Base-by-base conservation (phyloP, 2,888 invertebrate genomes). In the Timema podura region DNA sequence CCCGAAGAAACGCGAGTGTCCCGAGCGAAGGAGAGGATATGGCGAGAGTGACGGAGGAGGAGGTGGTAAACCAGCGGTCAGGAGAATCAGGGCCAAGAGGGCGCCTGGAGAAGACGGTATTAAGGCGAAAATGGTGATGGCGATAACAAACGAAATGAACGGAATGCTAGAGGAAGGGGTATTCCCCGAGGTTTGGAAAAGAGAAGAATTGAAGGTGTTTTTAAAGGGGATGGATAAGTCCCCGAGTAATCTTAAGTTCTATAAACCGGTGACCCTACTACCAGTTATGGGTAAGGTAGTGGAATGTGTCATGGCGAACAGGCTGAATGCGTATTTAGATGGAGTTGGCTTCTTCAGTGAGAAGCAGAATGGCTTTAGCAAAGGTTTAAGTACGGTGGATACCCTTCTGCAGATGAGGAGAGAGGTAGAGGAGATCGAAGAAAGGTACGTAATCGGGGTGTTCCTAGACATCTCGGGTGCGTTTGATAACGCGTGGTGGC, bases 401-500 rank as follows among this genome's bases (percentile, higher is more conserved):
- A n/a, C n/a, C n/a, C n/a, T n/a, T n/a, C n/a, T n/a, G n/a, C n/a
- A n/a, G n/a, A n/a, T n/a, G n/a, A n/a, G n/a, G n/a, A n/a, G n/a
- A n/a, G n/a, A n/a, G n/a, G n/a, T n/a, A n/a, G n/a, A n/a, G n/a
- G n/a, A n/a, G n/a, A n/a, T n/a, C n/a, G n/a, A n/a, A n/a, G n/a
- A n/a, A n/a, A n/a, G n/a, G n/a, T 64, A 64, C 44, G 64, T 64
- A 5, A 2, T 64, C n/a, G 64, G 44, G 6, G 44, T 30, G 44
- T 64, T 64, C 44, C 13, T 64, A 44, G 64, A 64, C 15, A 64
- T 64, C 7, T 13, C 13, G 6, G 64, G 64, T 6, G 64, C 7
- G 13, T 64, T 64, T 16, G 64, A n/a, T 10, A 64, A 64, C 30
- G 7, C 45, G 6, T 8, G 64, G 64, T 46, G 64, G 64, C 64